These are phyloP conservation scores for Corbicula japonica DNA, from an alignment of 2,888 invertebrate genomes.

Conservation along the genomic window DNA sequence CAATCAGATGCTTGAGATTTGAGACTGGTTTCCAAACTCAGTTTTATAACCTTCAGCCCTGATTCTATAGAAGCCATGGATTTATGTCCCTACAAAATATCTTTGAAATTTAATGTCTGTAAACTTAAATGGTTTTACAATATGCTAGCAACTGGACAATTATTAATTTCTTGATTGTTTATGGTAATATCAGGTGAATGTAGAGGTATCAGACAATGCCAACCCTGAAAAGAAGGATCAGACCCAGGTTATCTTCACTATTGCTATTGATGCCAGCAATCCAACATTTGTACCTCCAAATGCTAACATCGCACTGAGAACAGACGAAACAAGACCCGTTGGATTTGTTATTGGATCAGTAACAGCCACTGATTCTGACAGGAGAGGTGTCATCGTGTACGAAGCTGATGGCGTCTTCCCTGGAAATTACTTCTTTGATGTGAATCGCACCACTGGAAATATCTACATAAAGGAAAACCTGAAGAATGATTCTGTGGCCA, in stretches of 20 bases:
- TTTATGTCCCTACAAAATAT: no score
- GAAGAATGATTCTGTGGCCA: conserved; percentile 47
- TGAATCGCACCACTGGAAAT: conserved; percentile 62
- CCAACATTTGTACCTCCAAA: conserved; percentile 56
- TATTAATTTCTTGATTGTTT: background rate
- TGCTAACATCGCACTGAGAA: conserved; percentile 27
- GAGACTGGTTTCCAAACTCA: no score
- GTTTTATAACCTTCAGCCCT: no score
- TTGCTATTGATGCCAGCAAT: conserved; percentile 68
- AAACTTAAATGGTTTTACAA: no score
- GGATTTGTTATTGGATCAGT: conserved; percentile 56
- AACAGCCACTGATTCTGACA: conserved; percentile 70
- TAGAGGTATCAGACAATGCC: conserved; percentile 73
- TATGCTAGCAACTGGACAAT: no score
- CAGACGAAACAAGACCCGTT: conserved; percentile 64
- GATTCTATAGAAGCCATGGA: no score
- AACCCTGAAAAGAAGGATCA: conserved; percentile 65
- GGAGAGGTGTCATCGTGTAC: conserved; percentile 64
- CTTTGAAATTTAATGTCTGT: no score
- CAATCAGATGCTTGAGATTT: no score
- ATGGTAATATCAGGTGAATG: conserved; percentile 65
- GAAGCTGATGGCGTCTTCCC: conserved; percentile 54
- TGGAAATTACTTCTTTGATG: conserved; percentile 66
- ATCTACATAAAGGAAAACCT: conserved; percentile 56
- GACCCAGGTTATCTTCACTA: conserved; percentile 71